Conservation (phyloP, 2,888 invertebrate species). For the Geophilus truncorum region DNA sequence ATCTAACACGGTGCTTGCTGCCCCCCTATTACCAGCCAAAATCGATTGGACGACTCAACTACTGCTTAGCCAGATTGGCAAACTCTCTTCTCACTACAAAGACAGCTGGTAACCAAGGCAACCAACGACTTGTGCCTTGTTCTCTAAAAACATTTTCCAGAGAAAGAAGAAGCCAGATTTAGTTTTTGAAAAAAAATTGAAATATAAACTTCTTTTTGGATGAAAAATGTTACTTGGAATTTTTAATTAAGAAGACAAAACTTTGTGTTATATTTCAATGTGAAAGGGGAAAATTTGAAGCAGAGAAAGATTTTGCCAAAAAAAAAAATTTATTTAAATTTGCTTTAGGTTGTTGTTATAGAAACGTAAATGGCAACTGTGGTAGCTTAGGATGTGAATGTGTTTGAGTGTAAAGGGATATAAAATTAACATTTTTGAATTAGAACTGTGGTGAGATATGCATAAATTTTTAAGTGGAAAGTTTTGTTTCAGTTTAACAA, state of each 20-base stretch:
- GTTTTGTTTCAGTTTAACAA: too few relatives aligned
- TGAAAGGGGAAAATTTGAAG: too few relatives aligned
- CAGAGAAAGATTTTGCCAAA: too few relatives aligned
- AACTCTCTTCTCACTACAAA: conserved; percentile 19
- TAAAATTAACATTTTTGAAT: too few relatives aligned
- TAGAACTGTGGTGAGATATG: too few relatives aligned
- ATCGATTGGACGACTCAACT: conserved; percentile 14
- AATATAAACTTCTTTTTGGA: background rate
- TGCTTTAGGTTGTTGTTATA: too few relatives aligned
- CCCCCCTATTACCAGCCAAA: conserved; percentile 7
- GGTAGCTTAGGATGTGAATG: too few relatives aligned
- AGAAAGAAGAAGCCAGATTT: too few relatives aligned
- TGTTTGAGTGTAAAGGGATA: too few relatives aligned
- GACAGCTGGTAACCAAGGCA: conserved; percentile 25
- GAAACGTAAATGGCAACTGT: too few relatives aligned
- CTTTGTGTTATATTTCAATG: background rate
- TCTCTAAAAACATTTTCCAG: background rate
- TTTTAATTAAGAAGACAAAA: background rate
- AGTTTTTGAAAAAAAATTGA: background rate
- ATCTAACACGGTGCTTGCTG: conserved; percentile 11
- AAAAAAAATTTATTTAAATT: too few relatives aligned
- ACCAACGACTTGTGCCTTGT: background rate
- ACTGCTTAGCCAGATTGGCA: conserved; percentile 22
- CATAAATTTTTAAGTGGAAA: too few relatives aligned
- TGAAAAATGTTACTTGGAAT: background rate